Evolutionary conservation across 2,113 vertebrate species (phyloP).

Genomic region (Protobothrops mucrosquamatus): DNA sequence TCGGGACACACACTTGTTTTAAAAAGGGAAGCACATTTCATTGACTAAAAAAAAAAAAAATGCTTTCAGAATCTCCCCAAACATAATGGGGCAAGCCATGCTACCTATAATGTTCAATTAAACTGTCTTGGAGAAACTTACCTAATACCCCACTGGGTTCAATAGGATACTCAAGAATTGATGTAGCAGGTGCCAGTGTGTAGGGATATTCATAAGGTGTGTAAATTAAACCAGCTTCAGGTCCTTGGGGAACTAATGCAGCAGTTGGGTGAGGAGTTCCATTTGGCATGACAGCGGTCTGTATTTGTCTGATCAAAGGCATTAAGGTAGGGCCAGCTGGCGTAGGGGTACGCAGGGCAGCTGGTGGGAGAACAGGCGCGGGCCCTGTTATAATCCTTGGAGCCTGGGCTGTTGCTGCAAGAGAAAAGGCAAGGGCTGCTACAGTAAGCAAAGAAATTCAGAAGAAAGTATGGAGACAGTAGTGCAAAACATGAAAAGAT

Average conservation of each 20-base stretch:
- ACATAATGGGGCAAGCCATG: background rate
- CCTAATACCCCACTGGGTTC: slow-evolving; percentile 98
- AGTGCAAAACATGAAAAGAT: slow-evolving; percentile 70
- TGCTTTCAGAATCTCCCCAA: background rate
- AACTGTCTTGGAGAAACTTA: slow-evolving; percentile 64
- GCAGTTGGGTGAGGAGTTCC: slow-evolving; percentile 88
- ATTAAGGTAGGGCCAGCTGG: slow-evolving; percentile 92
- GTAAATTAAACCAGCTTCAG: slow-evolving; percentile 96
- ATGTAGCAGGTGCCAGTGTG: slow-evolving; percentile 91
- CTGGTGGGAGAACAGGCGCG: slow-evolving; percentile 86
- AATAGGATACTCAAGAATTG: slow-evolving; percentile 98
- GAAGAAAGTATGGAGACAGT: slow-evolving; percentile 74
- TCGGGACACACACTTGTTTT: background rate
- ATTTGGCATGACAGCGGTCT: slow-evolving; percentile 93
- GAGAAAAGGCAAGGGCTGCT: slow-evolving; percentile 94
- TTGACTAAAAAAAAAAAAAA: background rate
- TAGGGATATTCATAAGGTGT: slow-evolving; percentile 98
- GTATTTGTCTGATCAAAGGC: slow-evolving; percentile 99
- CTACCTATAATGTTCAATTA: background rate
- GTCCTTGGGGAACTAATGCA: slow-evolving; percentile 87
- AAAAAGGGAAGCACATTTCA: background rate
- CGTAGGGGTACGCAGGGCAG: slow-evolving; percentile 85
- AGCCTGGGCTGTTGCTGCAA: slow-evolving; percentile 92
- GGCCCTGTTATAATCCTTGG: slow-evolving; percentile 95
- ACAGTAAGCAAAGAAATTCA: slow-evolving; percentile 81